Evolutionary conservation across 2,113 vertebrate species (phyloP), one percentile per base, ranked within the genome.

Genomic region (Orycteropus afer): DNA sequence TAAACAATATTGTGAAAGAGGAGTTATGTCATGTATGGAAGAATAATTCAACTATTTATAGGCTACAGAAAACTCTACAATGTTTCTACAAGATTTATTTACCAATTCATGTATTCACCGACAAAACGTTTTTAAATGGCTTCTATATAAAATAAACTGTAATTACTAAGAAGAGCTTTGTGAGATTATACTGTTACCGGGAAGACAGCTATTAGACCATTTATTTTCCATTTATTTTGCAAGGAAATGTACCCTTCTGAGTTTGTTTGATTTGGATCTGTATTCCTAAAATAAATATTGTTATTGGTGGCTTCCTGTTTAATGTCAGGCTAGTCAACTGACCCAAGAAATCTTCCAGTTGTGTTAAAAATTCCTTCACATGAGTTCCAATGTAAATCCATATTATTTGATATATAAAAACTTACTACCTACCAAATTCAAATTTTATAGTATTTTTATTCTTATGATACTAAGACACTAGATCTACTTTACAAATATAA

Each of bases 221-320:
- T 91, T 86, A 67, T 95, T 90, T 96, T 88, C 78, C 78, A 88
- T 93, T 94, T 53, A 29, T 85, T 92, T 92, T 88, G 25, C 25
- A 88, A 88, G 81, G 78, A 96, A 91, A 32, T n/a, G 37, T 73
- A 86, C 53, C 37, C 61, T 53, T 90, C 53, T 49, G 82, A 79
- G 83, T 32, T 76, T 84, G 82, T 92, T 83, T 93, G 67, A 78
- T 67, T 94, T 96, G 78, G 78, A 63, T 20, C 37, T 32, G 32
- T 47, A 59, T 83, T 74, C 49, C 37, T 90, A 86, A 95, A 95
- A 73, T 76, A 89, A 97, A 94, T 83, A 90, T 86, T 83, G 86
- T 76, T 89, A 3, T 53, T 29, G 63, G 65, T 91, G 83, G 67
- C 78, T 96, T 95, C 94, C 95, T 95, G 78, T 92, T 90, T 82